Percentiles rank a stretch among this genome's conserved stretches.
phyloP scores from a whole-genome alignment of 2,113 vertebrate species.

The Anoura caudifer region DNA sequence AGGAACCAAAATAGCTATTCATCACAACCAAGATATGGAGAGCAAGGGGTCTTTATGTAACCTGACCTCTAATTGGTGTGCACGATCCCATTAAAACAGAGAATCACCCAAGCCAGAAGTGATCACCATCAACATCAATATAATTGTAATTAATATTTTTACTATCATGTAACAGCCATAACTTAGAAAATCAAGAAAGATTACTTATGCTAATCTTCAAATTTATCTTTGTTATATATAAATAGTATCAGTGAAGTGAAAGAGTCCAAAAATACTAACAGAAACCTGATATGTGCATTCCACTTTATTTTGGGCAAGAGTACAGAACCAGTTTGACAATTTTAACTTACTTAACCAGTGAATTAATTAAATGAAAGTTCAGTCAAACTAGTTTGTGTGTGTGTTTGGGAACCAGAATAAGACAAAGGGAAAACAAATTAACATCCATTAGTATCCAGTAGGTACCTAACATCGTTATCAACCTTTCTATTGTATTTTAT shows the following conservation, averaged over 20 bases:
- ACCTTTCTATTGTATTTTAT: conserved; percentile 12
- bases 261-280: background rate
- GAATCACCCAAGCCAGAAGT: background rate
- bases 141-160: background rate
- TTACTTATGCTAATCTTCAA: background rate
- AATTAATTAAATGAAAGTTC: background rate
- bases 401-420: background rate
- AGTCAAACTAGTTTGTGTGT: background rate
- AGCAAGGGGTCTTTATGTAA: background rate
- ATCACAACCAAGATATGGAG: background rate
- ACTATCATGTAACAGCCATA: background rate
- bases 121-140: background rate
- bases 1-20: background rate
- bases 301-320: background rate
- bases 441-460: background rate
- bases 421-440: background rate
- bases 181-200: background rate
- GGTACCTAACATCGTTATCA: background rate
- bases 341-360: conserved; percentile 12
- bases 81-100: background rate
- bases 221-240: background rate
- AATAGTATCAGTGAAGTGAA: background rate
- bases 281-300: background rate
- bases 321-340: background rate
- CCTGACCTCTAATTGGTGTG: background rate